Evolutionary conservation across 2,888 invertebrate species (phyloP), one percentile per base, ranked within the genome.

Genomic region (Cosmorhoe ocellata): DNA sequence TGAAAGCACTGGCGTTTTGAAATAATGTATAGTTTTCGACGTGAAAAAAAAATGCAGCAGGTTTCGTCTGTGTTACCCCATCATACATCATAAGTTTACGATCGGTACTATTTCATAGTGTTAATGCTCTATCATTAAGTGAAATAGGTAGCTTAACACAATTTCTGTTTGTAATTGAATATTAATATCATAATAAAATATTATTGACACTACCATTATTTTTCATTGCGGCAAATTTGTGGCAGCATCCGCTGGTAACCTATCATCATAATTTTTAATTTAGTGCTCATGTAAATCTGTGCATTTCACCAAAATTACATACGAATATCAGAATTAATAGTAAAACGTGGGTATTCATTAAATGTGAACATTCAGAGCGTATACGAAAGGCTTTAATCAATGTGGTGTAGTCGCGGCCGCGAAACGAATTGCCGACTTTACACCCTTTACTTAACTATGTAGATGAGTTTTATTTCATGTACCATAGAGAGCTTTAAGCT

Each of bases 351-450:
- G 66, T 67, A 71, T 74, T 71, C 73, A 76, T 79, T 75, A 66
- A 67, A 65, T 66, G 61, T 49, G 59, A 62, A 65, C 59, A 73
- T 74, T 73, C 68, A 73, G 76, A 78, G 74, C 78, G 73, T 73
- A 67, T 67, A 71, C 59, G 66, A 69, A 70, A 71, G 69, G 63
- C 64, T 76, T 77, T 79, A 76, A 79, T 79, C 76, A 74, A 75
- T 68, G 72, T 64, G 65, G 63, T 67, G 50, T 59, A 72, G 66
- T 66, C 71, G 67, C 58, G 64, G 65, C 68, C 54, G 65, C 67
- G 69, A 67, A 70, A 67, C 69, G 71, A 69, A 72, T 70, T 67
- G 67, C 63, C 61, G 60, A 69, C 69, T 65, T 70, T 55, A 67
- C 53, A 48, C 53, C 43, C 48, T 42, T 46, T 47, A 70, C 47